Evolutionary conservation across 1,140 invertebrate genomes (phyloP).

Genomic region (Cydia amplana): DNA sequence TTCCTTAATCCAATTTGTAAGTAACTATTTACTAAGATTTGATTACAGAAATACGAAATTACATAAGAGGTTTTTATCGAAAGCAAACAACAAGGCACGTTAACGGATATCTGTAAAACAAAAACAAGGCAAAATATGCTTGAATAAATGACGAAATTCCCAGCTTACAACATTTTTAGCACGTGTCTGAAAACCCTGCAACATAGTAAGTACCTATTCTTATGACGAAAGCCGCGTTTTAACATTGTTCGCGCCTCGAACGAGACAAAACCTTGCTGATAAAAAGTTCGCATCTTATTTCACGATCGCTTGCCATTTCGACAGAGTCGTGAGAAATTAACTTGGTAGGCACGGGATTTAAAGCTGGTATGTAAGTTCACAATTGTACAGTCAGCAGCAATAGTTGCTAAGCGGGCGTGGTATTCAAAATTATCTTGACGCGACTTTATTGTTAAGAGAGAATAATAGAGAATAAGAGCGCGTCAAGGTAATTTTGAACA

Average conservation of each 20-base stretch:
- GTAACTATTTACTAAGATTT: no score
- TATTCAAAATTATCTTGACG: no score
- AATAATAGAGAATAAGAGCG: no score
- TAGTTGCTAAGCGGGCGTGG: no score
- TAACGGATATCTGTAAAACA: background rate
- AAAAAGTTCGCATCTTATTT: constrained; percentile 60
- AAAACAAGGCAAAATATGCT: background rate
- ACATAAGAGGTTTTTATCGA: no score
- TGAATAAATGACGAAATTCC: background rate
- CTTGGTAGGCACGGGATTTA: constrained; percentile 16
- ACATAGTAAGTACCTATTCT: background rate
- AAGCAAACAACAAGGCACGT: background rate
- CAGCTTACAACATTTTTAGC: constrained; percentile 20
- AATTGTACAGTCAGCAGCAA: no score
- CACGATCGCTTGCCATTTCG: constrained; percentile 51
- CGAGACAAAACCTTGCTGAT: constrained; percentile 46
- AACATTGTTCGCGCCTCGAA: constrained; percentile 39
- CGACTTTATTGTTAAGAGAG: no score
- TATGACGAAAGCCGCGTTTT: constrained; percentile 34
- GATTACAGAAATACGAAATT: no score
- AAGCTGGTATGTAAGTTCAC: background rate
- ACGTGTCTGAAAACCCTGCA: constrained; percentile 23
- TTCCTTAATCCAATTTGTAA: no score
- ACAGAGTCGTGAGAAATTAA: constrained; percentile 55
- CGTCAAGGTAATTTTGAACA: no score